A percentile compares a stretch with the other conserved stretches of the same genome.
These are phyloP conservation scores for Pseudocheirus occidentalis DNA, from an alignment of 2,797 vertebrate genomes.

Conservation along the genomic window DNA sequence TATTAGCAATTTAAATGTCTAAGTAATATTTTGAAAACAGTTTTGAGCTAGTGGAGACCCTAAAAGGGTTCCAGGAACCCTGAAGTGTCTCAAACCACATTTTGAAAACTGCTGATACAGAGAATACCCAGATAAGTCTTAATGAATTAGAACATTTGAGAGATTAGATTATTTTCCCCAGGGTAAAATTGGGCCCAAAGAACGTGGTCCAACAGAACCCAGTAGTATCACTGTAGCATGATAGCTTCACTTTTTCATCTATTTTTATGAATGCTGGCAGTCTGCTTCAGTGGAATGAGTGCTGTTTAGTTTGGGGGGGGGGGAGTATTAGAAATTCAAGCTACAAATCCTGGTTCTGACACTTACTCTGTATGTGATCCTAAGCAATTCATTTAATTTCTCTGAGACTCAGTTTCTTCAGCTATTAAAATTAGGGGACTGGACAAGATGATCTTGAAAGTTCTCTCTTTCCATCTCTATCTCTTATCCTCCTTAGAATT, in stretches of 20 bases:
- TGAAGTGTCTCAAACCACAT: too few relatives aligned
- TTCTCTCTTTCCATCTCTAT: neutral
- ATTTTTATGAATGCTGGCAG: neutral
- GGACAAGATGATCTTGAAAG: neutral
- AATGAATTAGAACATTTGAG: neutral
- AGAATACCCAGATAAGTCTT: neutral
- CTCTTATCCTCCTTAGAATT: neutral
- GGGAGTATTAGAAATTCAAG: neutral
- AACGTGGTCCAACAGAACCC: constrained; percentile 21
- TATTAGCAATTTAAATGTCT: too few relatives aligned
- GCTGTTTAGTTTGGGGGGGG: neutral
- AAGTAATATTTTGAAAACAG: too few relatives aligned
- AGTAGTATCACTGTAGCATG: neutral
- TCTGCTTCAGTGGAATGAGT: neutral
- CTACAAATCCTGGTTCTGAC: neutral
- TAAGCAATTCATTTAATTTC: neutral
- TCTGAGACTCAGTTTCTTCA: neutral
- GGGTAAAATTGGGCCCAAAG: neutral
- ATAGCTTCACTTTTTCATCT: neutral
- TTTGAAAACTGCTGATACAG: too few relatives aligned
- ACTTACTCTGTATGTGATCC: neutral
- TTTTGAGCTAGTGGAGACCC: too few relatives aligned
- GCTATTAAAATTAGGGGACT: neutral
- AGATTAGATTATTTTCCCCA: neutral
- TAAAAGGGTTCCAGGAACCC: too few relatives aligned